These are phyloP conservation scores for Poeciliopsis gracilis DNA, from an alignment of 2,797 vertebrate species.

Conservation along the genomic window DNA sequence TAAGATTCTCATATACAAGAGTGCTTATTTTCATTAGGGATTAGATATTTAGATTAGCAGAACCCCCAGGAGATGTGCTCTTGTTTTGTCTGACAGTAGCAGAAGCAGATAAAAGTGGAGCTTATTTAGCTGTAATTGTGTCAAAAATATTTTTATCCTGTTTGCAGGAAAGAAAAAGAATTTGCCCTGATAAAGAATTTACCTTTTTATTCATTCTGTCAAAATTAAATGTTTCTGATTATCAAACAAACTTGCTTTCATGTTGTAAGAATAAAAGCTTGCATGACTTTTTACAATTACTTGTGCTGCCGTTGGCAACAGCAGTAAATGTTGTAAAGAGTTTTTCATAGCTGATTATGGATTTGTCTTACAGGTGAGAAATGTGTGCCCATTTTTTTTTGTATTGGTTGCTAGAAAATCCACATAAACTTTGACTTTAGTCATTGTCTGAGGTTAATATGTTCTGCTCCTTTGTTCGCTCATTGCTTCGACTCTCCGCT, in stretches of 20 bases:
- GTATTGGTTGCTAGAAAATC: background rate
- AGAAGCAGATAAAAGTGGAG: background rate
- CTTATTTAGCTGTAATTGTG: background rate
- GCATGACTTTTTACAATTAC: background rate
- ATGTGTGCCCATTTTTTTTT: background rate
- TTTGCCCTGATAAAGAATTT: background rate
- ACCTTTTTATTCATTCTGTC: background rate
- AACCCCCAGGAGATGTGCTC: background rate
- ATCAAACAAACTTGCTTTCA: background rate
- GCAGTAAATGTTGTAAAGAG: background rate
- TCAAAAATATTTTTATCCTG: background rate
- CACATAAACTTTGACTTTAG: background rate
- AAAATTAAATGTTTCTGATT: background rate
- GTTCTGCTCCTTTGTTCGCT: background rate
- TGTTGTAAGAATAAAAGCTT: background rate
- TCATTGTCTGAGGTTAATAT: background rate
- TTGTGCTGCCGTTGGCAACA: background rate
- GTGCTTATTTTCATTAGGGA: constrained; percentile 11
- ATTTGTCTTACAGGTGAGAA: background rate
- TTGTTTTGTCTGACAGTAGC: constrained; percentile 6
- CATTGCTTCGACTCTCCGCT: background rate
- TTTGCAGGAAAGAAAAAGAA: background rate
- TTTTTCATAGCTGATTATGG: background rate
- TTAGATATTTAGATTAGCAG: background rate
- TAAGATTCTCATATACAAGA: background rate